Evolutionary conservation across 2,797 vertebrate genomes (phyloP).

Genomic region (Sebastes melanostomus): DNA sequence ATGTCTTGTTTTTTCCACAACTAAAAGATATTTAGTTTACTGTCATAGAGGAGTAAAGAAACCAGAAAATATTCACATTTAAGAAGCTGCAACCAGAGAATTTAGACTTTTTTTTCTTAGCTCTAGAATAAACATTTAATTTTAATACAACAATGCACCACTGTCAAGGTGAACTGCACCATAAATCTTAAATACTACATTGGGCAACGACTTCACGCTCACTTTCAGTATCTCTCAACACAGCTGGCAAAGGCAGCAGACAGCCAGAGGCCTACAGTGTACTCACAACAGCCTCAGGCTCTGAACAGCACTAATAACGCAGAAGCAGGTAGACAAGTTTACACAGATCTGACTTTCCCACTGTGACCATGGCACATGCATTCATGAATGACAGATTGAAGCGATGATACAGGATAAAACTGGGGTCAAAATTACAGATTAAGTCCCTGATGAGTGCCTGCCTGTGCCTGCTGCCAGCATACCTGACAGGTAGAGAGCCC

Average conservation of each 20-base stretch:
- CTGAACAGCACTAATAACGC: neutral
- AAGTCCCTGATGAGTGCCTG: conserved; percentile 11
- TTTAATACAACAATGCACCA: neutral
- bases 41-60: too few species aligned
- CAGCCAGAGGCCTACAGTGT: neutral
- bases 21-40: too few species aligned
- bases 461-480: conserved; percentile 17
- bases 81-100: too few species aligned
- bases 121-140: neutral
- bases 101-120: too few species aligned
- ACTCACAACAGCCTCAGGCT: neutral
- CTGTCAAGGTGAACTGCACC: neutral
- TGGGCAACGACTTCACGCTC: neutral
- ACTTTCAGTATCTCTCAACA: neutral
- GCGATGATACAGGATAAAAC: conserved; percentile 11
- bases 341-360: conserved; percentile 26
- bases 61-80: too few species aligned
- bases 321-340: conserved; percentile 2
- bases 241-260: neutral
- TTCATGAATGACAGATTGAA: conserved; percentile 6
- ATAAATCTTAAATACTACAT: neutral
- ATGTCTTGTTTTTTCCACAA: too few species aligned
- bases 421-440: neutral
- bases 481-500: conserved; percentile 9
- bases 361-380: neutral